A percentile compares a stretch with the other conserved stretches of the same genome.
Conservation (phyloP, 2,113 vertebrate genomes). For the Takifugu bimaculatus region DNA sequence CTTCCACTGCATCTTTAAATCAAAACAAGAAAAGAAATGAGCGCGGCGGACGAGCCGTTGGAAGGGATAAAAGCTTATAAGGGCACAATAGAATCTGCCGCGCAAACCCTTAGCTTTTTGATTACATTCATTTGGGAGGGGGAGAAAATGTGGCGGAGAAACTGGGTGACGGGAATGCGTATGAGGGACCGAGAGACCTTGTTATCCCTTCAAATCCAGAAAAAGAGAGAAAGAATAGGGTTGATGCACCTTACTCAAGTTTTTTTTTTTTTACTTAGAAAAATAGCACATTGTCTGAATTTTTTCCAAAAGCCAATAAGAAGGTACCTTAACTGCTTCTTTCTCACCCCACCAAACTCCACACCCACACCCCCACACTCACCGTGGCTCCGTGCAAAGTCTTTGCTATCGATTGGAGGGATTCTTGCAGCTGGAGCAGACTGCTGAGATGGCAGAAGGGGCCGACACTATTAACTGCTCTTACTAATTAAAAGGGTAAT, state of each 20-base stretch:
- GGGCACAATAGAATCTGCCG: constrained; percentile 62
- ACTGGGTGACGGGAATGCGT: constrained; percentile 26
- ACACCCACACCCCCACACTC: background rate
- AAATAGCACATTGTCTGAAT: constrained; percentile 30
- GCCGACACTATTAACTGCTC: constrained; percentile 68
- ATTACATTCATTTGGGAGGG: constrained; percentile 60
- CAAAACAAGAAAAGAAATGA: constrained; percentile 70
- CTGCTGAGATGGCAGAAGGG: constrained; percentile 65
- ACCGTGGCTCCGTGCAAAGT: constrained; percentile 10
- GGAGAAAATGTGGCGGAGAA: constrained; percentile 33
- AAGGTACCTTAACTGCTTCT: constrained; percentile 14
- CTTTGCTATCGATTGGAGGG: constrained; percentile 58
- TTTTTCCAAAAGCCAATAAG: constrained; percentile 24
- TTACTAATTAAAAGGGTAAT: constrained; percentile 79
- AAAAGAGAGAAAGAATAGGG: constrained; percentile 14
- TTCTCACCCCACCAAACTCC: background rate
- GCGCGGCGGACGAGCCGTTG: constrained; percentile 25
- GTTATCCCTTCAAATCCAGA: constrained; percentile 33
- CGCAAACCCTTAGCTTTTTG: constrained; percentile 61
- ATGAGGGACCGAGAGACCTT: constrained; percentile 30
- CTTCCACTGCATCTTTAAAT: constrained; percentile 75
- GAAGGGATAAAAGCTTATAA: constrained; percentile 58
- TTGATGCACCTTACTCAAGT: constrained; percentile 16
- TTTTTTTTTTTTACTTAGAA: constrained; percentile 22
- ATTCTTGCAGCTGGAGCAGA: constrained; percentile 57